Conservation (phyloP, 1,140 invertebrate species). For the Hirudo medicinalis region DNA sequence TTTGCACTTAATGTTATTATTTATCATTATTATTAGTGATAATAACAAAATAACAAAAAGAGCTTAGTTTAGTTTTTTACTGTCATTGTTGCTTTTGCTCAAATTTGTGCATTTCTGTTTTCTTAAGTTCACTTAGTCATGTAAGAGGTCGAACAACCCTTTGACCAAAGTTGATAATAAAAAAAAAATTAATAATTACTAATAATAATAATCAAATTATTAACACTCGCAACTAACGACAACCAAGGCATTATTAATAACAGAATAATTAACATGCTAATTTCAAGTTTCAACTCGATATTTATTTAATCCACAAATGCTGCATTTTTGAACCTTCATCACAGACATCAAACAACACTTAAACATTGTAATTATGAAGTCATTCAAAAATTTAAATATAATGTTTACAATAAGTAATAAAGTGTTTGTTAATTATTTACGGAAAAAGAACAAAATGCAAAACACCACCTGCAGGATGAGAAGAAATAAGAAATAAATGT, state of each 20-base stretch:
- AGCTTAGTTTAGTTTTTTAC: no score
- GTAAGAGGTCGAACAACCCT: no score
- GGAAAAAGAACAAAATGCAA: slow-evolving; percentile 55
- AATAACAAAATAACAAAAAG: no score
- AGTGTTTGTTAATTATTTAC: slow-evolving; percentile 31
- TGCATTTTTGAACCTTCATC: neutral
- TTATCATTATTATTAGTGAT: no score
- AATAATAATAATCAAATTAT: no score
- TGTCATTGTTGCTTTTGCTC: no score
- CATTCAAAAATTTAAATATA: slow-evolving; percentile 15
- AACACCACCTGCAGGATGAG: slow-evolving; percentile 90
- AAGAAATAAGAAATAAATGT: slow-evolving; percentile 93
- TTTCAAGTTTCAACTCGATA: neutral
- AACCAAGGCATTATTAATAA: neutral
- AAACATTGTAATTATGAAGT: neutral
- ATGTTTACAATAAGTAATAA: slow-evolving; percentile 13
- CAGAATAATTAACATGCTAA: neutral
- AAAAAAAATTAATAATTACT: no score
- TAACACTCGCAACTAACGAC: no score
- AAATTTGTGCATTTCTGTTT: no score
- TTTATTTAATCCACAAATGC: neutral
- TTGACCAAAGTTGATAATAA: no score
- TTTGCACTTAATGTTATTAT: no score
- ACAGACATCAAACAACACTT: neutral
- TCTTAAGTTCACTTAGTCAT: no score